Conservation (phyloP, 2,888 invertebrate species). For the Drosophila neonasuta region DNA sequence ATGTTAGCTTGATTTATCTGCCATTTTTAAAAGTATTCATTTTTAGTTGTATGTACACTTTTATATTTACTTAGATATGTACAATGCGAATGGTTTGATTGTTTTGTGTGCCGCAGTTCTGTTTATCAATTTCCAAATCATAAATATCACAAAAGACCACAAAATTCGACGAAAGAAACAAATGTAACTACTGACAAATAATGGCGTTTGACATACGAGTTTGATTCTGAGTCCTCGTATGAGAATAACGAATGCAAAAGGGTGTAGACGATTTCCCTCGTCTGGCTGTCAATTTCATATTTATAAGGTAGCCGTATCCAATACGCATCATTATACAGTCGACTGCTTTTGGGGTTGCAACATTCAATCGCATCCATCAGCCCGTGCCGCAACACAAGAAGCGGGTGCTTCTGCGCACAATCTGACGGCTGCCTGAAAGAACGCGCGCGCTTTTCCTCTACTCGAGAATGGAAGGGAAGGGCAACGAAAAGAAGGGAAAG, state of each 20-base stretch:
- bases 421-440: slow-evolving; percentile 16
- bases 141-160: slow-evolving; percentile 40
- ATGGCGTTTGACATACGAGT: slow-evolving; percentile 37
- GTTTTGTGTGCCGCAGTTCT: slow-evolving; percentile 30
- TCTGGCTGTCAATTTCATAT: slow-evolving; percentile 43
- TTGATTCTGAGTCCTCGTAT: not conserved
- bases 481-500: not conserved
- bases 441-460: slow-evolving; percentile 23
- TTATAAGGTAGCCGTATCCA: slow-evolving; percentile 55
- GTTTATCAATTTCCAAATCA: slow-evolving; percentile 50
- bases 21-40: not conserved
- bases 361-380: slow-evolving; percentile 16
- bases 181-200: slow-evolving; percentile 58
- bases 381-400: slow-evolving; percentile 40
- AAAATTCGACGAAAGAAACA: slow-evolving; percentile 43
- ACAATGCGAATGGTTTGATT: not conserved
- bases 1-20: not conserved
- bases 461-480: not conserved
- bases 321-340: slow-evolving; percentile 50
- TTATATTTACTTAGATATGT: not conserved
- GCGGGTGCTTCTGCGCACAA: slow-evolving; percentile 27
- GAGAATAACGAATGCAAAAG: slow-evolving; percentile 21
- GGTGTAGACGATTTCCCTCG: slow-evolving; percentile 29
- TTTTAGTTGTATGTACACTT: not conserved
- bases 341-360: slow-evolving; percentile 41